Base-by-base conservation (phyloP, 2,888 invertebrate genomes). In the Polylopha cassiicola region DNA sequence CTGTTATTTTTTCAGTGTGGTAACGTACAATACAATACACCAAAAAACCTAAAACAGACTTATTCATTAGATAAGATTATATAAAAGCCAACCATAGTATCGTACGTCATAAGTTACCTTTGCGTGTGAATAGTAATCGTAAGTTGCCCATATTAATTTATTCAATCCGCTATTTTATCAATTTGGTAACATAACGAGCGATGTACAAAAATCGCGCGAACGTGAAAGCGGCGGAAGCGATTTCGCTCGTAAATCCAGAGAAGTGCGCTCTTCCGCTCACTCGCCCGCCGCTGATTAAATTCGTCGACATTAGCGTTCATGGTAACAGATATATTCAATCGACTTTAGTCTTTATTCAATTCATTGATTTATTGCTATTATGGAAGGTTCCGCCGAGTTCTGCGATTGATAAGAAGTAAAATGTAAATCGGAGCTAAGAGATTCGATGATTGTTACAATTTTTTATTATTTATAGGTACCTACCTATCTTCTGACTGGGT, bases 301-400 rank as follows among this genome's bases (percentile, higher is more conserved):
- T 68, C 66, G 58, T 61, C 59, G 51, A 68, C 66, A 73, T 74
- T 72, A 73, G 67, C 62, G 68, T 67, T 71, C 67, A 66, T 61
- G 62, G 61, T 58, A 65, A 61, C 66, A 58, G 67, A 69, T 69
- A 58, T 63, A 65, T 69, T 69, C 68, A 65, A 68, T 69, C 64
- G 61, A 56, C 51, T 65, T 56, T 51, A 61, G 57, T 61, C 57
- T 61, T 56, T 48, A 50, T 58, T 56, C 59, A 53, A 61, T 52
- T 57, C 51, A 58, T 58, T 61, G 63, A 67, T 64, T 64, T 64
- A 66, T 53, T 48, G 38, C 47, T 52, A 31, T 51, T 31, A 37
- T 37, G 42, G 24, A 31, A 20, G 17, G 17, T 29, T 30, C 15
- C 24, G 28, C 10, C 28, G 7, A 17, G 22, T 18, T 31, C 13